phyloP scores from a whole-genome alignment of 2,888 invertebrate species.

The Drosophila picticornis region DNA sequence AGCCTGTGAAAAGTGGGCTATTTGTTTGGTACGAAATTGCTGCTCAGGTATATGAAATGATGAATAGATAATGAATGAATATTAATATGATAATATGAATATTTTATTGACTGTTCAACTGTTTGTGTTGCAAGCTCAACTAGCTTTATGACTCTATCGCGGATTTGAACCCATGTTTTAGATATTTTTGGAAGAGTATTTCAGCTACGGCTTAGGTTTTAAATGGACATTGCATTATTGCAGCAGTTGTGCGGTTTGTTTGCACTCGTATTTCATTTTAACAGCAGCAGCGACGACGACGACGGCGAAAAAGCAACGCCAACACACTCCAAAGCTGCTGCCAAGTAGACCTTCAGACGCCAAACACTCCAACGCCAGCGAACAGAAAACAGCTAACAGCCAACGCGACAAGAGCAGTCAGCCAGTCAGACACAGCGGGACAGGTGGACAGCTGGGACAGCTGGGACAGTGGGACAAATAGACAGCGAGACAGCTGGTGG shows the following conservation, averaged over 20 bases:
- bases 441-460: conserved; percentile 56
- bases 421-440: conserved; percentile 42
- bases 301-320: conserved; percentile 56
- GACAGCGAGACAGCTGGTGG: conserved; percentile 46
- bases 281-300: conserved; percentile 38
- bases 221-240: conserved; percentile 28
- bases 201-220: not conserved
- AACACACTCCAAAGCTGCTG: conserved; percentile 78
- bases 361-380: conserved; percentile 78
- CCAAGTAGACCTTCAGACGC: conserved; percentile 81
- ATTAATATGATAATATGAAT: not conserved
- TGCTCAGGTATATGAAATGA: not conserved
- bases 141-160: not conserved
- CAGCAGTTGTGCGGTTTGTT: conserved; percentile 59
- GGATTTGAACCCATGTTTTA: not conserved
- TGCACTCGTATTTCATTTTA: conserved; percentile 80
- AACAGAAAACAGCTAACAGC: conserved; percentile 30
- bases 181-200: conserved; percentile 43
- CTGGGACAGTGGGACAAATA: conserved; percentile 42
- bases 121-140: not conserved
- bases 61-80: not conserved
- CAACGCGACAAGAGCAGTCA: conserved; percentile 68
- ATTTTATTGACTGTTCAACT: not conserved
- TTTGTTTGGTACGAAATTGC: not conserved
- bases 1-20: not conserved